Base-by-base conservation (phyloP, 2,888 invertebrate genomes). In the Netelia inedita region DNA sequence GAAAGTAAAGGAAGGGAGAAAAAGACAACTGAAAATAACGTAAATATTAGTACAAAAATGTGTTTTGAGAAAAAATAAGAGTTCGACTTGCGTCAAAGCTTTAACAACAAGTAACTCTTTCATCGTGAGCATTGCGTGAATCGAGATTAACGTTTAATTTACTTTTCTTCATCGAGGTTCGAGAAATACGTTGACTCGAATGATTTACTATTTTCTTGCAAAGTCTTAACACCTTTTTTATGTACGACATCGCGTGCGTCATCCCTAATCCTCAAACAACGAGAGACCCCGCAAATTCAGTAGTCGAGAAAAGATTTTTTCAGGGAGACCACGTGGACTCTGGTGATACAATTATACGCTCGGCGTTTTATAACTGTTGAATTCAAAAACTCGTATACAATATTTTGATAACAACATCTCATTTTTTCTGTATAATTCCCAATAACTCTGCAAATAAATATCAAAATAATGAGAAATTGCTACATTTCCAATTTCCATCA, bases 51-150 rank as follows among this genome's bases (percentile, higher is more conserved):
- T 23, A 74, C 16, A 66, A 46, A 72, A 50, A 21, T 23, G 23
- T 53, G 75, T 57, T 9, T 19, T 11, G 55, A 73, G 61, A 16
- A 9, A 71, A 69, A 76, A 16, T 0, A n/a, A 59, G 9, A 21
- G 5, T 50, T 23, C 66, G 63, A 57, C 46, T 50, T 73, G 73
- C 79, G 73, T 73, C 57, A 66, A 79, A 66, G 72, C 19, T 50
- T 57, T 23, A 73, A 78, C 16, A 69, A 79, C 28, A 55, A 63
- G 41, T 41, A 41, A 16, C 53, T 65, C 61, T 43, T 66, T 19
- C 50, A 53, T 68, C 72, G 63, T 79, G 73, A 68, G 28, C 21
- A 78, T 59, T 73, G 68, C 73, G 79, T 79, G 78, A 82, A 85
- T 84, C 73, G 82, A 76, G 79, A 85, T 82, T 82, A 50, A 68